These are phyloP conservation scores for Rhinoderma darwinii DNA, from an alignment of 2,113 vertebrate species.

Conservation along the genomic window DNA sequence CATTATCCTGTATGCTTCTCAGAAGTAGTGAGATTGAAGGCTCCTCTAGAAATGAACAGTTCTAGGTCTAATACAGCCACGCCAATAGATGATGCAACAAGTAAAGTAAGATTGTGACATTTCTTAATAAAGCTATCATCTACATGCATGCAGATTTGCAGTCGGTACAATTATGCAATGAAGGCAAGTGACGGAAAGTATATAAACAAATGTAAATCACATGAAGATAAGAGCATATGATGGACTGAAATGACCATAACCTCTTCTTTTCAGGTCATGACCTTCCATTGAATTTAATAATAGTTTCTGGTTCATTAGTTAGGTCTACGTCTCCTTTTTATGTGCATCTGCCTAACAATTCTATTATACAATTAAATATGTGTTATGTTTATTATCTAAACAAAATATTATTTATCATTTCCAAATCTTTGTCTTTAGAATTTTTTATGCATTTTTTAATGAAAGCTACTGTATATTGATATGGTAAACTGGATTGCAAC, in stretches of 20 bases:
- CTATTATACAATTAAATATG: too few relatives aligned
- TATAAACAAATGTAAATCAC: background rate
- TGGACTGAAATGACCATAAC: background rate
- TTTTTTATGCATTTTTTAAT: too few relatives aligned
- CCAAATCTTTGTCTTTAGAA: too few relatives aligned
- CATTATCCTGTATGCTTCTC: background rate
- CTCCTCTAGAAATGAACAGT: background rate
- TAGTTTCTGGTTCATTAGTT: background rate
- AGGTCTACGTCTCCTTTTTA: background rate
- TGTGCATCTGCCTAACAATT: background rate
- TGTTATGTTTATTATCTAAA: too few relatives aligned
- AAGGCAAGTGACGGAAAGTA: background rate
- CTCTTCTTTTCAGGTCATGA: background rate
- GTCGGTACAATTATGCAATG: background rate
- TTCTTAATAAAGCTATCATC: slow-evolving; percentile 6
- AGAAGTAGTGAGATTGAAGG: background rate
- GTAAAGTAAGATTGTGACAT: background rate
- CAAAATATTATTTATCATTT: too few relatives aligned
- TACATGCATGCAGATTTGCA: background rate
- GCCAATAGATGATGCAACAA: slow-evolving; percentile 9
- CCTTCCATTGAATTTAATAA: background rate
- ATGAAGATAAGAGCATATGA: background rate
- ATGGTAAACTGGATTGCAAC: too few relatives aligned
- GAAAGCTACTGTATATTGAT: too few relatives aligned
- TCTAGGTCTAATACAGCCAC: background rate